Evolutionary conservation across 2,797 vertebrate genomes (phyloP), one percentile per base, ranked within the genome.

Genomic region (Eremophila alpestris): DNA sequence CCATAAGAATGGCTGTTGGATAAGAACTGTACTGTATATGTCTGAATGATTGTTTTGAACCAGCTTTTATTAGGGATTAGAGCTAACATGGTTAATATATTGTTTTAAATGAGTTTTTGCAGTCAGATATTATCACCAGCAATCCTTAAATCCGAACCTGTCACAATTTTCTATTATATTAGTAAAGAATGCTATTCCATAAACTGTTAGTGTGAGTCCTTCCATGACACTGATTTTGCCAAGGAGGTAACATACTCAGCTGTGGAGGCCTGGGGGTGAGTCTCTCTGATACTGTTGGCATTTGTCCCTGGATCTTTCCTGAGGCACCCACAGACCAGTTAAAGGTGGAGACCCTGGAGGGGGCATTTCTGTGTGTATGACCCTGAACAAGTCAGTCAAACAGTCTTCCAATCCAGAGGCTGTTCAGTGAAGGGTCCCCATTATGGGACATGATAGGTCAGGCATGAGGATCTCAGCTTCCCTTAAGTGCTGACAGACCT

Each of bases 221-320:
- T 62, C 23, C 29, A 36, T 1, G 7, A 10, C 51, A 43, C 7
- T 30, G 7, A 26, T 1, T 1, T 29, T 56, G 7, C 13, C 43
- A 38, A 18, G 49, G 6, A 55, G 32, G 7, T 38, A 38, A 24
- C 7, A 3, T 13, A 38, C 5, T 49, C 0, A 0, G 8, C 32
- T 8, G 16, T 7, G 27, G 27, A 49, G 23, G 23, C 13, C 13
- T 24, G 10, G 55, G 56, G 55, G 20, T 18, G 1, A 2, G 4
- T 29, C 2, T 38, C 27, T 40, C 55, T 43, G 6, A 21, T 10
- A 3, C 9, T 43, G 9, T 24, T 29, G 49, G 27, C 0, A 0
- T 21, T n/a, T 38, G 23, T 15, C 20, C 23, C 23, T 45, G 23
- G 14, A n/a, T 38, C 4, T 56, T 69, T 56, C 27, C 55, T 43